phyloP scores from a whole-genome alignment of 2,797 vertebrate species.

The Aplochiton taeniatus region DNA sequence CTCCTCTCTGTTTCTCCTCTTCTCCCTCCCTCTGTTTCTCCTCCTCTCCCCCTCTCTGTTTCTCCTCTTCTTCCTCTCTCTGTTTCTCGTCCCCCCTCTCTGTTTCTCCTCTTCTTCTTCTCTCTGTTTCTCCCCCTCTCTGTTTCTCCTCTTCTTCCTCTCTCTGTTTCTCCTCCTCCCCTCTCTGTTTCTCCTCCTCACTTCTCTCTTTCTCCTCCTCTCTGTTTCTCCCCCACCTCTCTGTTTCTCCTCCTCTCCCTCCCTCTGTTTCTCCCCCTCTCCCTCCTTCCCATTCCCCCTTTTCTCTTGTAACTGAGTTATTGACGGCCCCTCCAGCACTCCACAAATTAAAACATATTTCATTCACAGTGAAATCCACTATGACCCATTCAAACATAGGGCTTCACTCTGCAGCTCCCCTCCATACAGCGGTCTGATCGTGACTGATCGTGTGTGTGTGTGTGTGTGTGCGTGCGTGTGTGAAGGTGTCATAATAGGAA shows the following conservation, averaged over 20 bases:
- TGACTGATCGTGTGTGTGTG: too few species aligned
- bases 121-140: neutral
- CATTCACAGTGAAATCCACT: slow-evolving; percentile 53
- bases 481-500: too few species aligned
- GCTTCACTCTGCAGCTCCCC: slow-evolving; percentile 14
- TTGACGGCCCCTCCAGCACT: slow-evolving; percentile 49
- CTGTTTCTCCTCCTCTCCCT: neutral
- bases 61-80: neutral
- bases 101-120: neutral
- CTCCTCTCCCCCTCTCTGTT: slow-evolving; percentile 11
- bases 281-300: neutral
- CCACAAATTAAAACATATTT: slow-evolving; percentile 71
- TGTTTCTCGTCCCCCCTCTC: neutral
- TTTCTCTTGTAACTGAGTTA: slow-evolving; percentile 33
- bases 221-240: too few species aligned
- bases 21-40: neutral
- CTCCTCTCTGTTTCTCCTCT: slow-evolving; percentile 3
- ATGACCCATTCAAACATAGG: slow-evolving; percentile 52
- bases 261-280: neutral
- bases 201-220: neutral
- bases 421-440: too few species aligned
- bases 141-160: neutral
- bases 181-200: neutral
- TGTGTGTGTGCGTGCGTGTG: too few species aligned
- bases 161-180: neutral